Conservation (phyloP, 2,113 vertebrate species). For the Ceratotherium simum region DNA sequence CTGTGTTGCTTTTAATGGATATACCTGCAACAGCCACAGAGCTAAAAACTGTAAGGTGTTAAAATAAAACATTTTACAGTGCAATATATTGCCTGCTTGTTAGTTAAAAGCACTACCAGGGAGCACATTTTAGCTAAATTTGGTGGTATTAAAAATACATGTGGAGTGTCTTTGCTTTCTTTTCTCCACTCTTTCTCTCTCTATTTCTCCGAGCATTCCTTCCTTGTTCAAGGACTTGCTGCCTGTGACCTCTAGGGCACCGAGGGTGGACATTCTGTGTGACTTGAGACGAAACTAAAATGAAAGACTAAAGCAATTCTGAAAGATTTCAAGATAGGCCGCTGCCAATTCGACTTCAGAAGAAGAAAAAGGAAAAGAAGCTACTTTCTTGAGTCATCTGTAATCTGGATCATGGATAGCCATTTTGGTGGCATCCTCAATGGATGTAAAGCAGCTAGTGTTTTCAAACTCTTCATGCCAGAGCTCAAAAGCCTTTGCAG, state of each 20-base stretch:
- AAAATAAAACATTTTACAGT: slow-evolving; percentile 86
- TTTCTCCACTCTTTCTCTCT: slow-evolving; percentile 49
- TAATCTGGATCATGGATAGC: slow-evolving; percentile 78
- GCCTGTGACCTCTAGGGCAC: slow-evolving; percentile 79
- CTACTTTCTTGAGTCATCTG: slow-evolving; percentile 69
- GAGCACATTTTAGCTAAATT: slow-evolving; percentile 75
- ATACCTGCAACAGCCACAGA: slow-evolving; percentile 84
- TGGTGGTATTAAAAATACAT: slow-evolving; percentile 83
- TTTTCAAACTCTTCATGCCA: slow-evolving; percentile 74
- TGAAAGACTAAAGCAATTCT: slow-evolving; percentile 86
- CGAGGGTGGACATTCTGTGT: slow-evolving; percentile 82
- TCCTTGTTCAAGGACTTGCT: slow-evolving; percentile 82
- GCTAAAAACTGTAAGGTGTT: slow-evolving; percentile 84
- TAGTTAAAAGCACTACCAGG: slow-evolving; percentile 86
- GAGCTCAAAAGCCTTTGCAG: slow-evolving; percentile 72
- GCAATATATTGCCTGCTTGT: slow-evolving; percentile 81
- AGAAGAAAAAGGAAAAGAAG: slow-evolving; percentile 59
- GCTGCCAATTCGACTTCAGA: slow-evolving; percentile 77
- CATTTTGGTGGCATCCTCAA: slow-evolving; percentile 73
- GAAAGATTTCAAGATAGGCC: slow-evolving; percentile 86
- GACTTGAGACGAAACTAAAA: slow-evolving; percentile 85
- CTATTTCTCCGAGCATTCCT: slow-evolving; percentile 79
- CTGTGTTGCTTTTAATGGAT: slow-evolving; percentile 86
- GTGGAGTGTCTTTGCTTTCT: slow-evolving; percentile 62
- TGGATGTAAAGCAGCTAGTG: slow-evolving; percentile 70